Conservation (phyloP, 2,888 invertebrate genomes). For the Tigriopus californicus region DNA sequence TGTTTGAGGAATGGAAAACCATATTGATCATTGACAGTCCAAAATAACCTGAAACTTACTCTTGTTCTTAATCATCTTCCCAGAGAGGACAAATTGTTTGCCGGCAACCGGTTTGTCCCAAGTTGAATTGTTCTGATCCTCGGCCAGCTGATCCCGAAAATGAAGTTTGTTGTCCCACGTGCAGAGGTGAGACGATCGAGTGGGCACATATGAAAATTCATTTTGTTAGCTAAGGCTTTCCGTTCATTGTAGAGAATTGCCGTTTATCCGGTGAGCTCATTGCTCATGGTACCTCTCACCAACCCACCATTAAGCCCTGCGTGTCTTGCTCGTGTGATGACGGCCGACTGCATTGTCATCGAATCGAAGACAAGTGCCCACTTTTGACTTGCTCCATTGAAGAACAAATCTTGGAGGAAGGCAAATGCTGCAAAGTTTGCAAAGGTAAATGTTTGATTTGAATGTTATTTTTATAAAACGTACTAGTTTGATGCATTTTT, state of each 20-base stretch:
- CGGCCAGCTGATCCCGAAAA: slow-evolving; percentile 32
- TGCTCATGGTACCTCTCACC: background rate
- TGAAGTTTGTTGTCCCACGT: slow-evolving; percentile 7
- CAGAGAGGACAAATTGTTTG: slow-evolving; percentile 70
- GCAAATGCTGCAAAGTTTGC: slow-evolving; percentile 76
- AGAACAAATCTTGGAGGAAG: slow-evolving; percentile 59
- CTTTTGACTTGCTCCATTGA: slow-evolving; percentile 51
- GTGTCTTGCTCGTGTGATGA: slow-evolving; percentile 62
- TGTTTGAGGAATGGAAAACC: background rate
- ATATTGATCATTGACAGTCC: background rate
- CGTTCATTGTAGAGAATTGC: too few species aligned
- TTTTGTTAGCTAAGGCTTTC: background rate
- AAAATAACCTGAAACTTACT: background rate
- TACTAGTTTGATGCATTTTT: too few species aligned
- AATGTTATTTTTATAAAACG: too few species aligned
- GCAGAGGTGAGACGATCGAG: too few species aligned
- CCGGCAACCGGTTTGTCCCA: slow-evolving; percentile 58
- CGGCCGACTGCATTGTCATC: slow-evolving; percentile 56
- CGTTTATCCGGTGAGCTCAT: too few species aligned
- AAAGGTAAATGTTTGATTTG: slow-evolving; percentile 17
- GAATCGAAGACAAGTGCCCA: slow-evolving; percentile 52
- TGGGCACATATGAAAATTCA: background rate
- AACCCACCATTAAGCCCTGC: slow-evolving; percentile 42
- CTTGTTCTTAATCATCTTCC: slow-evolving; percentile 21
- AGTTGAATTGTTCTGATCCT: slow-evolving; percentile 58